Evolutionary conservation across 2,113 vertebrate species (phyloP), one percentile per base, ranked within the genome.

Genomic region (Psilopogon haemacephalus): DNA sequence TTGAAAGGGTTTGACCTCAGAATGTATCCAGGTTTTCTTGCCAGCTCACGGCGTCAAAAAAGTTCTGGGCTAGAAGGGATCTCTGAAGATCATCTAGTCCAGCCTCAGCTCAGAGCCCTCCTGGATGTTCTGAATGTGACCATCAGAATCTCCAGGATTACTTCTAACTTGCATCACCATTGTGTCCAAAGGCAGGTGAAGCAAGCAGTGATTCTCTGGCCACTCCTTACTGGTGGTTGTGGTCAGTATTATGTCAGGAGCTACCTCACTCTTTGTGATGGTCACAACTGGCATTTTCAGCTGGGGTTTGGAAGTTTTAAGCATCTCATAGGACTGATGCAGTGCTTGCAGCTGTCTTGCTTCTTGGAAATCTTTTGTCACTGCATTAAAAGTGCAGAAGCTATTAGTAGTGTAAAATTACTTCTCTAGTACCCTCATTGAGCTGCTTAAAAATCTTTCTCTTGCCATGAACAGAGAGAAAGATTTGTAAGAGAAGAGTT

Each of bases 311-410:
- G 8, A 19, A 15, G 16, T 56, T 56, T 72, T 38, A 23, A 76
- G 48, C n/a, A 33, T 32, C 54, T 54, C 42, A 3, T 24, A 27
- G 60, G 35, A 11, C 38, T 68, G 46, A 15, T 48, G 56, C 84
- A 20, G 4, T 33, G 44, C 27, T 60, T 52, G 16, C 46, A 28
- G 79, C 79, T 84, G 69, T 71, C n/a, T 60, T 84, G 69, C 63
- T 89, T 90, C 63, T 89, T 90, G 59, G 74, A 85, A 90, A 46
- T 82, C 77, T 93, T 82, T 71, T 84, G 90, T 93, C 55, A 30
- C 58, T 82, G 14, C 63, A 72, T 27, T 65, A 89, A 92, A 92
- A 68, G 3, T 76, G 69, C 77, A 93, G 58, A 77, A 88, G 33
- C 59, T 82, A 17, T 81, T 26, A 46, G n/a, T 9, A 15, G 38